Evolutionary conservation across 2,113 vertebrate genomes (phyloP), one percentile per base, ranked within the genome.

Genomic region (Rhadina sibilatrix): DNA sequence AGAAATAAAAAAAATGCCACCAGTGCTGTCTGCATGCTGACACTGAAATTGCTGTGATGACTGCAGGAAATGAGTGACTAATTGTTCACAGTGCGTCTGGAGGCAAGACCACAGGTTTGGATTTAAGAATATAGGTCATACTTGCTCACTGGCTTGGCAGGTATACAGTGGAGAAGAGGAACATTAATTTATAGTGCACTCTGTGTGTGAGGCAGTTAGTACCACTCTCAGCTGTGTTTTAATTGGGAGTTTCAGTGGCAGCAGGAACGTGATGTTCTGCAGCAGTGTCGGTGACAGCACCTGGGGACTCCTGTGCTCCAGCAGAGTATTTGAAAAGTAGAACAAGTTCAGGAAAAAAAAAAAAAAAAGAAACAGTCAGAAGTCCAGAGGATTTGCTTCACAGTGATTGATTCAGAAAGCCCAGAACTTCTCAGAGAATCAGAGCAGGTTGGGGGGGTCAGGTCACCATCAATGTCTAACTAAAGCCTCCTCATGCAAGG

Each of bases 381-480:
- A 92, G 40, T 68, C 40, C 81, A 64, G 40, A 78, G 52, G 76
- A 59, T 81, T 38, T 59, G 8, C 20, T 77, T 87, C 74, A n/a
- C 9, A 50, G 44, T 44, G 68, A 87, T 60, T 37, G 72, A 71
- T 84, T 89, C 54, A 81, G 56, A 75, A 91, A 68, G 22, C 40
- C 0, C 0, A 68, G 31, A 71, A 68, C 15, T 64, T 78, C 49
- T 63, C 35, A 77, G 57, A 31, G 28, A 65, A 59, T 33, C 42
- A 33, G 80, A 74, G 64, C 52, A 59, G 46, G 22, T 1, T 66
- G 44, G 20, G 38, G 12, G 57, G 27, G 22, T n/a, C 18, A 4
- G 44, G n/a, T 68, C 76, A 38, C 38, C 2, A 0, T 74, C 1
- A 0, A 38, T 65, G 68, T 42, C 47, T 65, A 1, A 13, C 47